phyloP scores from a whole-genome alignment of 2,797 vertebrate genomes.

The Microtus agrestis region DNA sequence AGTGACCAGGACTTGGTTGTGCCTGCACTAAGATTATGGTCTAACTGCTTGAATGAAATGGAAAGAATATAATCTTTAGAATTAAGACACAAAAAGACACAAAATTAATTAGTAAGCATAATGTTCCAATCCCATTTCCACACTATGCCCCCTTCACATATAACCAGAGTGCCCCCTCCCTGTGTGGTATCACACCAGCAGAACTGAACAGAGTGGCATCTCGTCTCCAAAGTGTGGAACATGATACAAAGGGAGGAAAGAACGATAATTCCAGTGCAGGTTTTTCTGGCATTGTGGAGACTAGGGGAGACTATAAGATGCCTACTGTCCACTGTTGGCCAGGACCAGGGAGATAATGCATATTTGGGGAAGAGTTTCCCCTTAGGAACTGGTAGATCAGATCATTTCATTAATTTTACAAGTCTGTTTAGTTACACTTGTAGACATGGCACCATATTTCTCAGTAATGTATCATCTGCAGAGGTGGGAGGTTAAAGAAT shows the following conservation, averaged over 20 bases:
- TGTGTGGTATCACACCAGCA: background rate
- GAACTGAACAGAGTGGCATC: background rate
- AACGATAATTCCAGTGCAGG: background rate
- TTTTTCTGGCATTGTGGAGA: background rate
- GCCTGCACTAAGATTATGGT: background rate
- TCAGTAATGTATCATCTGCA: background rate
- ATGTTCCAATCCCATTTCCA: background rate
- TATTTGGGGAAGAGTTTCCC: background rate
- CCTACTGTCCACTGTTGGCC: accelerated
- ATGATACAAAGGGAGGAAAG: background rate
- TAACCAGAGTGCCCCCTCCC: accelerated
- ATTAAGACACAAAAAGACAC: background rate
- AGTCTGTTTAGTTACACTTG: background rate
- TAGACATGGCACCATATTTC: background rate
- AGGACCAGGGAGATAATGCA: background rate
- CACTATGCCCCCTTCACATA: accelerated
- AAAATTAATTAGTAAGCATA: background rate
- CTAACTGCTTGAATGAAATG: background rate
- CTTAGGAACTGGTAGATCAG: background rate
- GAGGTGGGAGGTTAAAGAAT: background rate
- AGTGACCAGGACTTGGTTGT: background rate
- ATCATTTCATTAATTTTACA: background rate
- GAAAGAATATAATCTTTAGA: background rate
- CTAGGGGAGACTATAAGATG: background rate
- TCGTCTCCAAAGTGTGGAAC: background rate